Base-by-base conservation (phyloP, 1,140 invertebrate species). In the Laodelphax striatellus region DNA sequence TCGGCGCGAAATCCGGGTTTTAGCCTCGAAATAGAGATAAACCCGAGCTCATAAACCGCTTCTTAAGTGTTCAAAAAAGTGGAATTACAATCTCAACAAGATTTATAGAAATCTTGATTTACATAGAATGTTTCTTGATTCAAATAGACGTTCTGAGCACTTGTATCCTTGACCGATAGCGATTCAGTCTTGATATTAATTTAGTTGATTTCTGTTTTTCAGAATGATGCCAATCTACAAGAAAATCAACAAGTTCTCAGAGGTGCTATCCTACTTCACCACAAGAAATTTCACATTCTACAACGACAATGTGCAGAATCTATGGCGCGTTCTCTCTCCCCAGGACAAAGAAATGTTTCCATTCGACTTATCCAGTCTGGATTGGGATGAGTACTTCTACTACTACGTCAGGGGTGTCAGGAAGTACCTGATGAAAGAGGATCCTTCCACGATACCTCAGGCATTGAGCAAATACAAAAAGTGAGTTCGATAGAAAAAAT, bases 171-270 rank as follows among this genome's bases (percentile, higher is more conserved):
- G n/a, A n/a, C n/a, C n/a, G n/a, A n/a, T n/a, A n/a, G n/a, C n/a
- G n/a, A n/a, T n/a, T n/a, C n/a, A n/a, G n/a, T n/a, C n/a, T n/a
- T n/a, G n/a, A n/a, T n/a, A n/a, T n/a, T n/a, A 38, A 13, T 38
- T 38, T 11, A 5, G 34, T 38, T 38, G n/a, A n/a, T 50, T 50
- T 9, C 1, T 50, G 5, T 50, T 17, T 76, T 74, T 16, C 71
- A 90, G 87, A 71, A 78, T 90, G 76, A 74, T 82, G 31, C 81
- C 82, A 67, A 81, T 87, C 10, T 90, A 90, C 66, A 76, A 77
- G 17, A 87, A 86, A 70, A 81, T 92, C 43, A 78, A 84, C 60
- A 83, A 86, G 68, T 83, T 88, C 55, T 79, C 82, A 19, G 75
- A 76, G 16, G 81, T 82, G 3, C 73, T 90, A 16, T 78, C 83